phyloP scores from a whole-genome alignment of 2,113 vertebrate species.

The Myotis brandtii region DNA sequence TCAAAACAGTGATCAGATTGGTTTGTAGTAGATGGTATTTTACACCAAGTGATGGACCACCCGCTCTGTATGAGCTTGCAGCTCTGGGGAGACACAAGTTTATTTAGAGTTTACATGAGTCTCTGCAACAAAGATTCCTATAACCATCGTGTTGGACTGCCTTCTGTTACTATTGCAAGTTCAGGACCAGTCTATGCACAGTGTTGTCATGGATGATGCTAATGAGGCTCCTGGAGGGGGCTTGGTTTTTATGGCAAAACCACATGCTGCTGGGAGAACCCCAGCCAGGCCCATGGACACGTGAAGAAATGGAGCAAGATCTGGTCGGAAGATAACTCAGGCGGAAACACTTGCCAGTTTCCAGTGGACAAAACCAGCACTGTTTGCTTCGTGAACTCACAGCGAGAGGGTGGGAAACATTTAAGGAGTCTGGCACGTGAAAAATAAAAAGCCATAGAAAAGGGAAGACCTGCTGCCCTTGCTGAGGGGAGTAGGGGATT shows the following conservation, averaged over 20 bases:
- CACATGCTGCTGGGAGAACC: rapidly evolving
- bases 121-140: rapidly evolving
- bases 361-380: neutral
- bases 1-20: rapidly evolving
- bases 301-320: rapidly evolving
- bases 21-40: rapidly evolving
- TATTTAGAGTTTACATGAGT: neutral
- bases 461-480: neutral
- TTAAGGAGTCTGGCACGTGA: rapidly evolving
- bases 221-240: neutral
- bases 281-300: neutral
- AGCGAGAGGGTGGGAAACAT: neutral
- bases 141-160: rapidly evolving
- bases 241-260: neutral
- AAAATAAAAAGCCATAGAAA: neutral
- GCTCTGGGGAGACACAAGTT: neutral
- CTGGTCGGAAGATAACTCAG: rapidly evolving
- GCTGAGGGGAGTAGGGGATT: no score
- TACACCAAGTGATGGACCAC: rapidly evolving
- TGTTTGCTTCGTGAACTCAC: neutral
- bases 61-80: rapidly evolving
- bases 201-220: rapidly evolving
- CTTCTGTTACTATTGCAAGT: no score
- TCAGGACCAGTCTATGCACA: rapidly evolving
- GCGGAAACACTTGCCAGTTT: neutral